Evolutionary conservation across 2,797 vertebrate species (phyloP), one percentile per base, ranked within the genome.

Genomic region (Heliangelus exortis): DNA sequence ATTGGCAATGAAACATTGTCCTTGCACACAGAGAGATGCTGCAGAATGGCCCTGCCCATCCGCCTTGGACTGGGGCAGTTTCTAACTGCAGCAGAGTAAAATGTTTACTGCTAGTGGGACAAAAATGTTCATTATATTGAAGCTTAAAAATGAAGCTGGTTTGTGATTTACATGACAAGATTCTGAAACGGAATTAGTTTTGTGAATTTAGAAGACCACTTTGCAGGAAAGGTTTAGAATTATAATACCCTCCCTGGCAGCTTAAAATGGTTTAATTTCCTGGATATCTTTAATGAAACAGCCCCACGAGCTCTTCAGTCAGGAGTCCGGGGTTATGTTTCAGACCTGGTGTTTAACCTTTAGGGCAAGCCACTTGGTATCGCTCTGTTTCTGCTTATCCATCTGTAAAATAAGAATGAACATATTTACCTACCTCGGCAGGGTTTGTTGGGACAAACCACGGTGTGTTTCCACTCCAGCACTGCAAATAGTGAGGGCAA

Each of bases 401-500:
- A 89, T 94, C 96, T 96, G 95, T 94, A 92, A 96, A 96, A 96
- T 43, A 72, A 93, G 92, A 93, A 89, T 2, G 82, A 95, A 76
- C 90, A 69, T 95, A 95, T 90, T 92, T 90, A 87, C 94, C 82
- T 84, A 94, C 63, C 80, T 75, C 47, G 43, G 66, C 89, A 77
- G 92, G 76, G 88, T 79, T 94, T 91, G 93, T 90, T 47, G 63
- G 77, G 71, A 34, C 91, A 62, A 50, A 72, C 43, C 2, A 2
- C 12, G 1, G n/a, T 22, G 53, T 28, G 75, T 81, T 95, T 93
- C 82, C 73, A 45, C 50, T 75, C 58, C 10, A 26, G 53, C 87
- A 78, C 80, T 51, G 73, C 89, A 88, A 88, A 93, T 31, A 86
- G 21, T 0, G 12, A 93, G 84, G 89, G 89, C 82, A 88, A 93